Evolutionary conservation across 2,888 invertebrate genomes (phyloP).

Genomic region (Rhingia campestris): DNA sequence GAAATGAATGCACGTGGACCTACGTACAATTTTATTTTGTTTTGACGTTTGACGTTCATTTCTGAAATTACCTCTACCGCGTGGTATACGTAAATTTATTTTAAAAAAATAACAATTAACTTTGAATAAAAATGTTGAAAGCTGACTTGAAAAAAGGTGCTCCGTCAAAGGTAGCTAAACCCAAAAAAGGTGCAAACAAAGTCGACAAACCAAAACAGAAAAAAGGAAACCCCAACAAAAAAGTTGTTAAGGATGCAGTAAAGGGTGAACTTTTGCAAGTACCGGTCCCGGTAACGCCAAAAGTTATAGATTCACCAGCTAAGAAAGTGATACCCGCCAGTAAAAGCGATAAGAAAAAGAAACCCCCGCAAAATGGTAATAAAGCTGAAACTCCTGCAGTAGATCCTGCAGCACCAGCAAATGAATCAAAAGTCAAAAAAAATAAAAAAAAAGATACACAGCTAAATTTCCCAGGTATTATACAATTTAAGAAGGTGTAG

Average conservation of each 20-base stretch:
- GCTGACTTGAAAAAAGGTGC: neutral
- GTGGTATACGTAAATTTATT: conserved; percentile 6
- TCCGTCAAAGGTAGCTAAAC: conserved; percentile 6
- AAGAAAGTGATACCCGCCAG: neutral
- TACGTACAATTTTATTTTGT: neutral
- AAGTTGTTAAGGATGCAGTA: conserved; percentile 23
- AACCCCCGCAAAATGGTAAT: neutral
- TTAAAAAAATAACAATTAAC: neutral
- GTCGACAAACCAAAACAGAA: conserved; percentile 1
- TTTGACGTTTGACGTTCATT: neutral
- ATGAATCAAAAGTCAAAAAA: conserved; percentile 1
- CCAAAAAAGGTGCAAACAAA: neutral
- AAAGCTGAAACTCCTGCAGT: neutral
- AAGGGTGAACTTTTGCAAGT: conserved; percentile 10
- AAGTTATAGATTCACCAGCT: neutral
- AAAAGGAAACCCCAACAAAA: neutral
- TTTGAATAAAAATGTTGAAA: conserved; percentile 29
- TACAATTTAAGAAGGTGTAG: neutral
- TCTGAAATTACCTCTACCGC: conserved; percentile 9
- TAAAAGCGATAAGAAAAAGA: conserved; percentile 34
- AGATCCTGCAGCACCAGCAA: neutral
- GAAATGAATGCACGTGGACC: neutral
- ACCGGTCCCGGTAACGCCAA: neutral
- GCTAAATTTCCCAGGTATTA: too few relatives aligned
- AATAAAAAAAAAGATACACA: neutral